Evolutionary conservation across 2,888 invertebrate genomes (phyloP).

Genomic region (Himalopsyche kuldschensis): DNA sequence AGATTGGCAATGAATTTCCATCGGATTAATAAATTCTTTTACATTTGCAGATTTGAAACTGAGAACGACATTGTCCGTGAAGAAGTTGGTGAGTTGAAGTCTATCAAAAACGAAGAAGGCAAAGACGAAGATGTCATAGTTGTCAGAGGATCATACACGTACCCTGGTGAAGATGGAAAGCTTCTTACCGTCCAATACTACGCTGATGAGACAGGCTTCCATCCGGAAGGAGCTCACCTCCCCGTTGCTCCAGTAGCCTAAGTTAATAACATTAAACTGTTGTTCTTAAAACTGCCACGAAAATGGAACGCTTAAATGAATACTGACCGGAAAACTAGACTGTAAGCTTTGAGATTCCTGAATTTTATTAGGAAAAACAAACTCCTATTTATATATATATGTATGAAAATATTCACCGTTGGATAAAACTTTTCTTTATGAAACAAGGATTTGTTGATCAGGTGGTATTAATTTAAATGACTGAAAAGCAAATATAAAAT

Average conservation of each 20-base stretch:
- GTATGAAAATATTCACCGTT: not conserved
- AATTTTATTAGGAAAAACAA: not conserved
- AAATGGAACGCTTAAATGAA: not conserved
- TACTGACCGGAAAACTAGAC: not conserved
- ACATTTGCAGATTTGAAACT: constrained; percentile 53
- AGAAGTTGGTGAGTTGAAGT: constrained; percentile 54
- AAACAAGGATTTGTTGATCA: not conserved
- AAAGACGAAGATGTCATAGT: constrained; percentile 59
- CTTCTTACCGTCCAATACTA: constrained; percentile 56
- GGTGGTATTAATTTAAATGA: not conserved
- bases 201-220: constrained; percentile 68
- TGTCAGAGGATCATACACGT: constrained; percentile 63
- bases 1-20: no score
- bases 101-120: constrained; percentile 58
- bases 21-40: no score
- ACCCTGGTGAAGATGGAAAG: constrained; percentile 60
- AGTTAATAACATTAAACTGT: not conserved
- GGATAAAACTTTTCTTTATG: not conserved
- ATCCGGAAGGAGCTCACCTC: constrained; percentile 62
- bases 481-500: not conserved
- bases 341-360: constrained; percentile 1
- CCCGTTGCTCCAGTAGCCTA: constrained; percentile 45
- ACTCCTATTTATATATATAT: not conserved
- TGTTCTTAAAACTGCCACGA: not conserved
- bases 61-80: constrained; percentile 59